Base-by-base conservation (phyloP, 2,113 vertebrate species). In the Rhinolophus ferrumequinum region DNA sequence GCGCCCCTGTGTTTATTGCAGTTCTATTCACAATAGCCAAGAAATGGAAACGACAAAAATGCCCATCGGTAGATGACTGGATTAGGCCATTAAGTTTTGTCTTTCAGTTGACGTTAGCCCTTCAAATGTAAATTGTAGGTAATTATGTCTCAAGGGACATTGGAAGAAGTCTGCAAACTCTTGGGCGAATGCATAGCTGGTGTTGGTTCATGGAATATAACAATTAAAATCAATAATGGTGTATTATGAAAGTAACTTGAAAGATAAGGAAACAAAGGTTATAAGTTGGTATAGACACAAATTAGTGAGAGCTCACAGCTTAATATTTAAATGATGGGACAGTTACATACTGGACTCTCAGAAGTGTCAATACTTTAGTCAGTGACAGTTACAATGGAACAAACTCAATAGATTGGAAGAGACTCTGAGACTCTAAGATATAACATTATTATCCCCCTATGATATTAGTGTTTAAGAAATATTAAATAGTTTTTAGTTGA, bases 381-480 rank as follows among this genome's bases (percentile, higher is more conserved):
- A 93, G 5, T 82, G 58, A 91, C 10, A 77, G 38, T 81, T 35
- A 5, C 50, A 72, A 35, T 60, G 52, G 38, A 90, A 58, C 41
- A 94, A 96, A 81, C 9, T 86, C 62, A 82, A 4, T 85, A 86
- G 64, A 83, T 56, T 69, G 35, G 38, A 87, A 83, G 38, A 86
- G 18, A 50, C 5, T 88, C 13, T 81, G 38, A 86, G 18, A 50
- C 6, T 88, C 13, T 76, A 89, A 82, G 10, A 50, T 77, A 88
- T 44, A 24, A 75, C 30, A 88, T 64, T 66, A 88, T 90, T 41
- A 88, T 60, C 28, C 24, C 4, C 75, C 52, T 85, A 79, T 76
- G 21, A 69, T 97, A 84, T 87, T 70, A 70, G 73, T 33, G 26
- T 81, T 94, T 93, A 93, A 96, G 81, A 88, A 88, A 82, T 58